These are phyloP conservation scores for Amphimallon solstitiale DNA, from an alignment of 2,888 invertebrate species.

Conservation along the genomic window DNA sequence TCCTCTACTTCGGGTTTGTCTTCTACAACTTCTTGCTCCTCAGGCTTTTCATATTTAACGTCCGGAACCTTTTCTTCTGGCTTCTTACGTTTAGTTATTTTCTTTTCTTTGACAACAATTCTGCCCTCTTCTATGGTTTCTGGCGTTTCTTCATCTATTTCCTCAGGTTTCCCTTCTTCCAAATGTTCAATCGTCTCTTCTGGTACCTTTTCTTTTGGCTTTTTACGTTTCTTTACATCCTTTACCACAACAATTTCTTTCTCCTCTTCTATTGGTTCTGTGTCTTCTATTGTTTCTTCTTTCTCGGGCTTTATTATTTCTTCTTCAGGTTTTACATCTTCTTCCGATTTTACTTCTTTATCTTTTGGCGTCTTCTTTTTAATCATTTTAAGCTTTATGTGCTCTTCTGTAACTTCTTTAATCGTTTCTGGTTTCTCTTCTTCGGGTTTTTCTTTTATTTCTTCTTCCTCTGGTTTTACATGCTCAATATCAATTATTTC, in stretches of 20 bases:
- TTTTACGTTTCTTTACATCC: conserved; percentile 61
- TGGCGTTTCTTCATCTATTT: too few species aligned
- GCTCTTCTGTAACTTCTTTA: conserved; percentile 48
- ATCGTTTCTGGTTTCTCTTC: conserved; percentile 43
- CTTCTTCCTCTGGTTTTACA: conserved; percentile 43
- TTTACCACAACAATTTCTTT: conserved; percentile 39
- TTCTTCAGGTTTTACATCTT: conserved; percentile 36
- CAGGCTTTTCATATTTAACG: too few species aligned
- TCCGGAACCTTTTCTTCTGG: conserved; percentile 54
- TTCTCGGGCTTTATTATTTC: conserved; percentile 43
- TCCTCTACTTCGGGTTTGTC: too few species aligned
- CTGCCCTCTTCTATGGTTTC: too few species aligned
- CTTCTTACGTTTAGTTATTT: conserved; percentile 18
- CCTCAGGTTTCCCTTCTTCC: too few species aligned
- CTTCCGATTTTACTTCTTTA: conserved; percentile 44
- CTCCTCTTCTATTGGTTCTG: conserved; percentile 47
- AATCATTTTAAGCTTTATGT: conserved; percentile 3
- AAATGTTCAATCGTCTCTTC: too few species aligned
- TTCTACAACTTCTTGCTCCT: conserved; percentile 53
- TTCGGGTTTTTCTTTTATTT: conserved; percentile 52
- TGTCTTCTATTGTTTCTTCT: conserved; percentile 47
- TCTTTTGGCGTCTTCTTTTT: conserved; percentile 31
- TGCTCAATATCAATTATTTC: conserved; percentile 48
- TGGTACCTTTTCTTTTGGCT: conserved; percentile 50
- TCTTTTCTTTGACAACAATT: too few species aligned